These are phyloP conservation scores for Meandrina meandrites DNA, from an alignment of 92 coral and sea anemone genomes.

Conservation along the genomic window DNA sequence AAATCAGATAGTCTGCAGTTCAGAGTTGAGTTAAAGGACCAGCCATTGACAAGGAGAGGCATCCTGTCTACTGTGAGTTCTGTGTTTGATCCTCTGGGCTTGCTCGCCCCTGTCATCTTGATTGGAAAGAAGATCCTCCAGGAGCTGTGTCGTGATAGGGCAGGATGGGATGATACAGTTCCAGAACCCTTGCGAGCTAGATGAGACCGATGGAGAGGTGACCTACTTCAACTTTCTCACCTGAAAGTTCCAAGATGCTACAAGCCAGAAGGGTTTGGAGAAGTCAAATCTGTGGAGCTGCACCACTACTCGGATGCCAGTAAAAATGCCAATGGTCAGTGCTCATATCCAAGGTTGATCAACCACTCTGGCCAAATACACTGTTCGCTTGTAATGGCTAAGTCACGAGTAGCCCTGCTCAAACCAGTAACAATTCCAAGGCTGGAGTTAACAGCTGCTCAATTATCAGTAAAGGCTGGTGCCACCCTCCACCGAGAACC, in stretches of 20 bases:
- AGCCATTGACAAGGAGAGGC: constrained; percentile 60
- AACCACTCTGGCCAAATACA: constrained; percentile 36
- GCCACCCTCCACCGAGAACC: neutral
- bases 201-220: constrained; percentile 21
- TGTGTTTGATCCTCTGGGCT: constrained; percentile 56
- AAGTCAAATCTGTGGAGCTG: constrained; percentile 19
- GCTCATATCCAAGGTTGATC: constrained; percentile 39
- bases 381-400: constrained; percentile 63
- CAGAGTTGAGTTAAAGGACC: constrained; percentile 44
- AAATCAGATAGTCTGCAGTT: constrained; percentile 55
- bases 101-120: constrained; percentile 49
- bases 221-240: constrained; percentile 4
- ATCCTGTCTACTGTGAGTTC: constrained; percentile 55
- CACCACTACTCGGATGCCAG: constrained; percentile 27
- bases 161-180: constrained; percentile 33
- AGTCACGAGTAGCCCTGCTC: constrained; percentile 60
- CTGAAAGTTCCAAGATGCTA: constrained; percentile 30
- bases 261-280: constrained; percentile 30
- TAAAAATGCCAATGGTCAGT: constrained; percentile 15
- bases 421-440: no score
- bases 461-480: neutral
- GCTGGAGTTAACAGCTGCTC: neutral
- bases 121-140: constrained; percentile 28
- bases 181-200: constrained; percentile 15
- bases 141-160: constrained; percentile 26